These are phyloP conservation scores for Neopelma chrysocephalum DNA, from an alignment of 2,797 vertebrate genomes.

Conservation along the genomic window DNA sequence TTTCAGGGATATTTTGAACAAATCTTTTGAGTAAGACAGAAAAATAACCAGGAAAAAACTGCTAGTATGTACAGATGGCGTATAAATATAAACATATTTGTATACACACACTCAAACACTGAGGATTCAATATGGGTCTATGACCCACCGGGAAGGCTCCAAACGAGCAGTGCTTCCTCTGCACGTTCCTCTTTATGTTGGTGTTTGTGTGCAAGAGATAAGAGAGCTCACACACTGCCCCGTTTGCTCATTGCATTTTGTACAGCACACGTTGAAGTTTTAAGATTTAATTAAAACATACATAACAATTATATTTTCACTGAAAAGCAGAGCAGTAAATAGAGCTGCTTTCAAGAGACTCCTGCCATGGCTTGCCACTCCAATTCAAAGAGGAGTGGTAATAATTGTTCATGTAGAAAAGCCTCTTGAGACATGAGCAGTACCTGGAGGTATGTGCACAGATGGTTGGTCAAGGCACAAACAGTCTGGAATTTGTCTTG, in stretches of 20 bases:
- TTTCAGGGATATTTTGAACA: not conserved
- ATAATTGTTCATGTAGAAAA: conserved; percentile 75
- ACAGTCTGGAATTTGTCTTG: conserved; percentile 82
- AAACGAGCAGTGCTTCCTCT: not conserved
- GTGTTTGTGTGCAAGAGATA: not conserved
- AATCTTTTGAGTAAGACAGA: not conserved
- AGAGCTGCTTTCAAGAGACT: conserved; percentile 48
- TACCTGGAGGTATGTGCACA: conserved; percentile 82
- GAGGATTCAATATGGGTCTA: not conserved
- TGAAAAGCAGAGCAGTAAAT: conserved; percentile 17
- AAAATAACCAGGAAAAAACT: not conserved
- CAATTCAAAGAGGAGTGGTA: conserved; percentile 64
- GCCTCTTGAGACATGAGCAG: conserved; percentile 82
- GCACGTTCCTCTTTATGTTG: not conserved
- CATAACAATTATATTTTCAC: not conserved
- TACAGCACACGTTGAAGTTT: rapidly evolving
- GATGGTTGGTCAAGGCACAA: conserved; percentile 80
- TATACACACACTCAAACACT: not conserved
- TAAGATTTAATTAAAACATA: not conserved
- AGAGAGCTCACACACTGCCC: not conserved
- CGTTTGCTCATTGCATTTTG: not conserved
- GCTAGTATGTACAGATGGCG: not conserved
- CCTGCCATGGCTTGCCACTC: conserved; percentile 74
- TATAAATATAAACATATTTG: not conserved
- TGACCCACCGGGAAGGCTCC: not conserved